These are phyloP conservation scores for Thera britannica DNA, from an alignment of 2,888 invertebrate species.

Conservation along the genomic window DNA sequence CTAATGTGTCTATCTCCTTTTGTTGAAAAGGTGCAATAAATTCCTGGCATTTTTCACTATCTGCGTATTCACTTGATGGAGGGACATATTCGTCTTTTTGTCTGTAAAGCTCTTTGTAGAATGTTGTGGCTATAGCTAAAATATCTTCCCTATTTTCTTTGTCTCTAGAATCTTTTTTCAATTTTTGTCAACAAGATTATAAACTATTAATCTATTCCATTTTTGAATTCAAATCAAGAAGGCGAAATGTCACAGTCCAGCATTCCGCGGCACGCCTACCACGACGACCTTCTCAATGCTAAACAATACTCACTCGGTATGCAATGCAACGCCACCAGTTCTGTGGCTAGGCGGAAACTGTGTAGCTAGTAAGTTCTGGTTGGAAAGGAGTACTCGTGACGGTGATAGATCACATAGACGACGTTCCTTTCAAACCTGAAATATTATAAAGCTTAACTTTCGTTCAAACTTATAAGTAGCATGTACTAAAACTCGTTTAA, in stretches of 20 bases:
- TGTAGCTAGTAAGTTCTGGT: background rate
- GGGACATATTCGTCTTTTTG: too few species aligned
- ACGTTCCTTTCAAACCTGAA: background rate
- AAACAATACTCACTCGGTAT: conserved; percentile 45
- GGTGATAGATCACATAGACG: background rate
- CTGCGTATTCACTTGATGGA: too few species aligned
- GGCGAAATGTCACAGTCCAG: conserved; percentile 60
- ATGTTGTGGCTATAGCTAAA: too few species aligned
- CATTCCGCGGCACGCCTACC: conserved; percentile 64
- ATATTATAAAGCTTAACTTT: background rate
- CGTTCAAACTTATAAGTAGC: too few species aligned
- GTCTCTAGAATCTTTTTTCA: too few species aligned
- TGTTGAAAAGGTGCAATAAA: too few species aligned
- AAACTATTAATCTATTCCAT: conserved; percentile 21
- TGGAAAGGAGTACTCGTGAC: conserved; percentile 15
- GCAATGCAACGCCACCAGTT: conserved; percentile 15
- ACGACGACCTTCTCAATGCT: conserved; percentile 77
- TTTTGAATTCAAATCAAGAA: conserved; percentile 45
- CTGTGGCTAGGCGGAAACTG: conserved; percentile 27
- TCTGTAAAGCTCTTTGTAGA: too few species aligned
- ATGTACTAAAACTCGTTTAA: too few species aligned
- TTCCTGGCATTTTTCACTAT: too few species aligned
- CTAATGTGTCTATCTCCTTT: too few species aligned
- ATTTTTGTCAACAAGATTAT: too few species aligned
- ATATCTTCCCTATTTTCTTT: too few species aligned